phyloP scores from a whole-genome alignment of 2,888 invertebrate species.

The Melangyna quadrimaculata region DNA sequence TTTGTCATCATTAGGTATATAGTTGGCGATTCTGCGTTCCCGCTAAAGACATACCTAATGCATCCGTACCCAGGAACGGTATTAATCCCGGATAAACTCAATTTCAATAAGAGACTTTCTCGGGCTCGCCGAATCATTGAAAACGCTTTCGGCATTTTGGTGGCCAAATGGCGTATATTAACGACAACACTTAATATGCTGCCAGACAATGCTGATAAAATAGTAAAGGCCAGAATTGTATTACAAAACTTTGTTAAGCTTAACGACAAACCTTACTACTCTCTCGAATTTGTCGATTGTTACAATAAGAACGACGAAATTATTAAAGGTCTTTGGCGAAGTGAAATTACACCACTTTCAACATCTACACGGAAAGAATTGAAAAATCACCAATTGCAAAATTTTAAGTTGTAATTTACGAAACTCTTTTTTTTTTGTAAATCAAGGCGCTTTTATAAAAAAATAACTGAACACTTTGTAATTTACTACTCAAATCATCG shows the following conservation, averaged over 20 bases:
- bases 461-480: too few species aligned
- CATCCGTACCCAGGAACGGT: neutral
- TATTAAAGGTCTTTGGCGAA: too few species aligned
- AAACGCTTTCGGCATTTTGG: constrained; percentile 70
- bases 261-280: constrained; percentile 1
- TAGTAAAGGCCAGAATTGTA: constrained; percentile 1
- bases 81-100: neutral
- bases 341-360: too few species aligned
- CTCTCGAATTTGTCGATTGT: neutral
- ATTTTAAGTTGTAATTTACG: too few species aligned
- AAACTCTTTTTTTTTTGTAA: too few species aligned
- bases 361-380: too few species aligned
- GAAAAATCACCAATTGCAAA: too few species aligned
- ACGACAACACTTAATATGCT: constrained; percentile 23
- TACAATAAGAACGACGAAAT: neutral
- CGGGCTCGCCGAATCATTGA: constrained; percentile 58
- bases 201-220: constrained; percentile 2
- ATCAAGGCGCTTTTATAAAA: too few species aligned
- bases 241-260: constrained; percentile 35
- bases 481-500: too few species aligned
- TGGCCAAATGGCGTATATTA: constrained; percentile 24
- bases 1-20: constrained; percentile 66
- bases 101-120: constrained; percentile 62
- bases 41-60: neutral
- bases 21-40: constrained; percentile 8